Base-by-base conservation (phyloP, 2,888 invertebrate genomes). In the Carcina quercana region DNA sequence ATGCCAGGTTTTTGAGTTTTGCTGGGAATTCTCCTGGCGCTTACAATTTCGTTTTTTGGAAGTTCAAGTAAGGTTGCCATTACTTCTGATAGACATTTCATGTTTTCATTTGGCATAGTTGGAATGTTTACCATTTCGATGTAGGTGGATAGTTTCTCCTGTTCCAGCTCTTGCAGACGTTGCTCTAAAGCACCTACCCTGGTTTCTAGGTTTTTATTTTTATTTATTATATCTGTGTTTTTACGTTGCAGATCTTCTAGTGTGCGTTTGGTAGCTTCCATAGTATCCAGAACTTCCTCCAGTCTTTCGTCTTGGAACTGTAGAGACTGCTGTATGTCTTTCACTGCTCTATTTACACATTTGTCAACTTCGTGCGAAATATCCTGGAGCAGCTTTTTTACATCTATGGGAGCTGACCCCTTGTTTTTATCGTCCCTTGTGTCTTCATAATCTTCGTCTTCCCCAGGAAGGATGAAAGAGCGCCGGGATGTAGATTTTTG, bases 281-380 rank as follows among this genome's bases (percentile, higher is more conserved):
- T 26, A 10, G 14, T 33, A 13, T 22, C 17, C 1, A 38, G 20
- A 2, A 33, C 15, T 28, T 40, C 42, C 14, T 44, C 42, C 21
- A 44, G 20, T 13, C 42, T 44, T 5, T 30, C 34, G 8, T 31
- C 32, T 7, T 27, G 17, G 11, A 25, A 42, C 19, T 37, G 29
- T 8, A 42, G 8, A 3, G 37, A 34, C 4, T 24, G 24, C n/a
- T 26, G 21, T 2, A 38, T 19, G 5, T 25, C 30, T 11, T 11
- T 26, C 19, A 34, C 7, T 6, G 25, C 30, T 10, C 15, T 30
- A 15, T 17, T 8, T 3, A 35, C 10, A 2, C 32, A 19, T 28
- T 40, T 43, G 6, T 38, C 34, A 1, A 43, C 30, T 34, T 41
- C 35, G 8, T 34, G 39, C 6, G 34, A 17, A 1, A 43, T 39